phyloP scores from a whole-genome alignment of 1,140 invertebrate species.

The Brachionus asplanchnoidis region DNA sequence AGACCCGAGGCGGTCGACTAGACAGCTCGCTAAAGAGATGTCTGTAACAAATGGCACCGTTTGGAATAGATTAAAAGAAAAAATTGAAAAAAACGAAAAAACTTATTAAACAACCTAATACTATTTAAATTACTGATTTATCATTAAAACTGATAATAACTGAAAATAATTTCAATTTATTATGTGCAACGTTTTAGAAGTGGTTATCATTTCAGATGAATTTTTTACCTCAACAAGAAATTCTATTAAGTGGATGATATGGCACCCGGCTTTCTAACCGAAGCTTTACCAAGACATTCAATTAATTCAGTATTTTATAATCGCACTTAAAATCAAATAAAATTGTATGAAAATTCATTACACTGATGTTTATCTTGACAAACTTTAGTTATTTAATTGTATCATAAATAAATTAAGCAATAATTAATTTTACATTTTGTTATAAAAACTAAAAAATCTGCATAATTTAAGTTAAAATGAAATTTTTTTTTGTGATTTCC shows the following conservation, averaged over 20 bases:
- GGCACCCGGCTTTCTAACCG: background rate
- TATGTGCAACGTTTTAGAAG: background rate
- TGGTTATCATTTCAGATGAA: background rate
- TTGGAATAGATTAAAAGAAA: no score
- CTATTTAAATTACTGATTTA: background rate
- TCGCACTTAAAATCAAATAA: background rate
- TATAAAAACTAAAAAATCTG: background rate
- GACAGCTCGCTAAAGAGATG: no score
- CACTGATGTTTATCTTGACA: background rate
- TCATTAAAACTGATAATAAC: background rate
- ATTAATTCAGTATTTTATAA: background rate
- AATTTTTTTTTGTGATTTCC: background rate
- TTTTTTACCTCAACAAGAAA: background rate
- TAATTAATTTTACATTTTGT: background rate
- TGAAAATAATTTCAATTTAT: background rate
- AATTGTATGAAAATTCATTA: background rate
- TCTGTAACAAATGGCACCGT: no score
- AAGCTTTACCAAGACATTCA: background rate
- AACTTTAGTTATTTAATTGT: background rate
- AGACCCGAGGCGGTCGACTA: no score
- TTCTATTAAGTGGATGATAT: no score
- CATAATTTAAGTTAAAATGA: background rate
- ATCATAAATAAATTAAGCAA: background rate
- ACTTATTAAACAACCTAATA: no score
- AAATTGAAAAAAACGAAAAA: no score